Base-by-base conservation (phyloP, 2,797 vertebrate genomes). In the Fistularia commersonii region DNA sequence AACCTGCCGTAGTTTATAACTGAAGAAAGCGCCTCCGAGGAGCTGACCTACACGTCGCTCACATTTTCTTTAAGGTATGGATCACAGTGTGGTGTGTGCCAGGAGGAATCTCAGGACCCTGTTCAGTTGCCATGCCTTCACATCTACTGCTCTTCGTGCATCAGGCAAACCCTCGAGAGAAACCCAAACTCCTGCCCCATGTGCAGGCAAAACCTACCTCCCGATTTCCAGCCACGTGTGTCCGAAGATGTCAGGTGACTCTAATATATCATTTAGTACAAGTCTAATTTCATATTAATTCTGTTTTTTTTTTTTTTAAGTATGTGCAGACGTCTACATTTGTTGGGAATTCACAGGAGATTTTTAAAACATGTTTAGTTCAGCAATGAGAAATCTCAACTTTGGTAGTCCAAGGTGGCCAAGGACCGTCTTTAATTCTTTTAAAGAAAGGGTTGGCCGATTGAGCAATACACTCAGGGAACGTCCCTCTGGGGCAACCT, bases 121-220 rank as follows among this genome's bases (percentile, higher is more conserved):
- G 60, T 77, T 5, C 39, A 7, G 45, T 14, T 77, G 32, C 66
- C 69, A 8, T 77, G 74, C 23, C 12, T 34, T 51, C 69, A 77
- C 43, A 66, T 77, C 40, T 39, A 7, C 47, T 77, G 74, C 43
- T 40, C 6, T 12, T 12, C 48, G 40, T 73, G 74, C 48, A 62
- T 70, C 32, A 44, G 7, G 14, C 5, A 0, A 34, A 47, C 8
- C 35, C 31, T 67, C 39, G 15, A 59, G 10, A 6, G 51, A 48
- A 66, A 57, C 48, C 8, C 0, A 1, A n/a, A 11, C 6, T 61
- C 23, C 1, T 77, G 74, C 48, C 63, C 69, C 32, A 48, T 0
- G 0, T 77, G 74, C 49, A 66, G 57, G 31, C 23, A 50, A 8
- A 11, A 33, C 6, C 45, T 73, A 45, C 66, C 63, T 47, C 14